Percentiles rank a stretch among this genome's conserved stretches.
Evolutionary conservation across 2,113 vertebrate genomes (phyloP).

Genomic region (Prionailurus bengalensis): DNA sequence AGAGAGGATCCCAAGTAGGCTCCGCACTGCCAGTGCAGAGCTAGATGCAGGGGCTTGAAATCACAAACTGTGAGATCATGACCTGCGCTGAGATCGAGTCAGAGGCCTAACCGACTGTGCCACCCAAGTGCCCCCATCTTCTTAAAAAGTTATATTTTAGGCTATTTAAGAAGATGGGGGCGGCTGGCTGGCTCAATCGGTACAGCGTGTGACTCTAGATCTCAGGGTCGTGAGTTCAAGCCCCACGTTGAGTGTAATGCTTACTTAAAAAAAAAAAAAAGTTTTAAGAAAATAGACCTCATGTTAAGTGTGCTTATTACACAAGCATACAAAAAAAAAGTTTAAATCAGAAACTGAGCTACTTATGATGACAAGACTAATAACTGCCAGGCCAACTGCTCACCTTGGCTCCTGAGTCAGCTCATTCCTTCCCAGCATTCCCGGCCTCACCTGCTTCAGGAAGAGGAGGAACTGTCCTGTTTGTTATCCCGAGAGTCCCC

Average conservation of each 20-base stretch:
- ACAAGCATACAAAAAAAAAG: neutral
- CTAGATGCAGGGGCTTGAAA: too few relatives aligned
- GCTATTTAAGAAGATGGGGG: too few relatives aligned
- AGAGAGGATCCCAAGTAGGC: too few relatives aligned
- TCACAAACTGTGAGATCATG: too few relatives aligned
- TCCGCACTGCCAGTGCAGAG: too few relatives aligned
- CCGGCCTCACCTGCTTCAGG: neutral
- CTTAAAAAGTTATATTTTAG: too few relatives aligned
- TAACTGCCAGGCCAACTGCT: neutral
- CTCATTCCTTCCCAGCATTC: neutral
- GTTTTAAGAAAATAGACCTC: neutral
- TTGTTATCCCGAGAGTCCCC: neutral
- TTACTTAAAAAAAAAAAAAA: neutral
- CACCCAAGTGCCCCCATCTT: too few relatives aligned
- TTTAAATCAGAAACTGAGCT: neutral
- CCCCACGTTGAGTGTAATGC: neutral
- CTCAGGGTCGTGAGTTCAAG: too few relatives aligned
- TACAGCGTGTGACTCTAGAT: too few relatives aligned
- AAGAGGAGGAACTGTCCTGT: neutral
- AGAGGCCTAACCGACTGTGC: too few relatives aligned
- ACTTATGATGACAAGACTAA: neutral
- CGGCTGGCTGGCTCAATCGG: too few relatives aligned
- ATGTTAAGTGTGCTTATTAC: neutral
- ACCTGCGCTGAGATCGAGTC: too few relatives aligned
- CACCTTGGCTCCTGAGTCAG: neutral